Base-by-base conservation (phyloP, 2,113 vertebrate species). In the Rhipidura dahli region DNA sequence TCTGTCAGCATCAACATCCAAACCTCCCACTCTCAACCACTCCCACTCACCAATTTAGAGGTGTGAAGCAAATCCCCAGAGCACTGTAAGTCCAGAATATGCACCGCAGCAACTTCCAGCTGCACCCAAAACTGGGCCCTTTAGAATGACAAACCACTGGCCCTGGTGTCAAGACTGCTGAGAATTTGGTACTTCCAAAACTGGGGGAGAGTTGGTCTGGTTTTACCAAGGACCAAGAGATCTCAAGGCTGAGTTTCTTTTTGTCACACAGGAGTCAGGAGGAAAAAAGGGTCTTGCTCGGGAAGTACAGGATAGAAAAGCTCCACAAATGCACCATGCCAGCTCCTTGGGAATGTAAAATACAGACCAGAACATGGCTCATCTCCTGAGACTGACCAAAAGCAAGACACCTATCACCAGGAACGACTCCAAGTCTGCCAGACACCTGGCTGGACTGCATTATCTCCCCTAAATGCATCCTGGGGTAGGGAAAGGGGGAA, bases 161-260 rank as follows among this genome's bases (percentile, higher is more conserved):
- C 39, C 10, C 3, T 3, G 14, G 24, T 23, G 66, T 53, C 16
- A 28, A 50, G 33, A 26, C 28, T 19, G 35, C 59, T 22, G 15
- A 78, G 68, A 66, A 75, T 28, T 26, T 54, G 31, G 15, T 30
- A 13, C 24, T 63, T 47, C 65, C 45, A 51, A 27, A 26, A 57
- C 0, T 2, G 23, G 11, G 53, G 37, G 30, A 39, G 30, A 37
- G 13, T 2, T 27, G 20, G 17, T 70, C 40, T 31, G 39, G 13
- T 64, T 65, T 50, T 24, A 26, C 11, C 16, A 19, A 83, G 56
- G 47, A 84, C 26, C 7, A 10, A 7, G 17, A 66, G 40, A 89
- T 87, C 93, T 81, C 89, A 66, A 93, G 83, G 86, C 71, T 60
- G 75, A 90, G 86, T 77, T 96, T 61, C 93, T 83, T 89, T 92